Base-by-base conservation (phyloP, 2,113 vertebrate species). In the Rana temporaria region DNA sequence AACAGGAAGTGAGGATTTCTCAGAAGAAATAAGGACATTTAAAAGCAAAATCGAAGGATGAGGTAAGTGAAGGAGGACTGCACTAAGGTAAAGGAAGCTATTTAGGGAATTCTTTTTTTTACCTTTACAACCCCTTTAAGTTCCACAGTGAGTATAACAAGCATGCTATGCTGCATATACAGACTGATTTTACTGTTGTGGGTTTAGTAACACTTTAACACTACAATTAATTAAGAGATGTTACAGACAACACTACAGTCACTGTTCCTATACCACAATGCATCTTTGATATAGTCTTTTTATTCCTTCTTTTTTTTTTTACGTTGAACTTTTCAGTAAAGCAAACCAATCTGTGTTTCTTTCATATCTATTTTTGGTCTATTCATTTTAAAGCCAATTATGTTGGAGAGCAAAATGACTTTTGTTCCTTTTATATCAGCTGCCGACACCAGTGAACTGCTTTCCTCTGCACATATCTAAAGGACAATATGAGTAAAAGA, bases 321-420 rank as follows among this genome's bases (percentile, higher is more conserved):
- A 59, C 42, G 55, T 42, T 62, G 30, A 75, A 60, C 56, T 34
- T 34, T 75, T 15, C 22, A 72, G 19, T 16, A 60, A 75, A 75
- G 3, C 24, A 24, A 75, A 60, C 72, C 19, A 59, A 62, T 75
- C 30, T 22, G 3, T 16, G 12, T 34, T 60, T n/a, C 72, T 42
- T 74, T 38, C 14, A 59, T 60, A 22, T 75, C 56, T 42, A 62
- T 75, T 60, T 62, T 75, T 60, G 56, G 56, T 8, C 56, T 22
- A 57, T 38, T 75, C 56, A 72, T 75, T 38, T 75, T 20, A 30
- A 75, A 75, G 59, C 72, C 56, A 57, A 75, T 62, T 62, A 75
- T 62, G 32, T 17, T 59, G 56, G 32, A 16, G 72, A 60, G 19
- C 26, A 75, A 75, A 59, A 60, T 75, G 30, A 38, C 42, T 34